Percentiles rank a stretch among this genome's conserved stretches.
These are phyloP conservation scores for Syrphus vitripennis DNA, from an alignment of 2,888 invertebrate species.

Conservation along the genomic window DNA sequence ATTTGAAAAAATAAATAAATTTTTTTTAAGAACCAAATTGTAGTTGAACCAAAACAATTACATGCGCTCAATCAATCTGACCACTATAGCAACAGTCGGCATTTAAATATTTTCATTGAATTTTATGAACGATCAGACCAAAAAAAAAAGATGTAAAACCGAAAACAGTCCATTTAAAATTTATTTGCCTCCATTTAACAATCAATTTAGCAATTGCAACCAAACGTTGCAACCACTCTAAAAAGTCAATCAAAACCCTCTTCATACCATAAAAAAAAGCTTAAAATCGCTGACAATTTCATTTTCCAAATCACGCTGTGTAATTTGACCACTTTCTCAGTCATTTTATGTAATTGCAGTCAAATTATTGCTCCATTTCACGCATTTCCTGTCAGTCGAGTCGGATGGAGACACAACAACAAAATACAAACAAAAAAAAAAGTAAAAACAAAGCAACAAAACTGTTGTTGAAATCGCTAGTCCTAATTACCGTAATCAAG, in stretches of 20 bases:
- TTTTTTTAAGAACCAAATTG: not conserved
- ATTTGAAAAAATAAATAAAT: too few species aligned
- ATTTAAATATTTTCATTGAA: not conserved
- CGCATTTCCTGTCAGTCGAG: slow-evolving; percentile 21
- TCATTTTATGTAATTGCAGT: slow-evolving; percentile 55
- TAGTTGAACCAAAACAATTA: not conserved
- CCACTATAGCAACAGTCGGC: not conserved
- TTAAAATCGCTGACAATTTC: slow-evolving; percentile 20
- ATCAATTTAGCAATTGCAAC: slow-evolving; percentile 48
- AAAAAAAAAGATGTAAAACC: not conserved
- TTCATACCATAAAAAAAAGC: not conserved
- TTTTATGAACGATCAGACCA: not conserved
- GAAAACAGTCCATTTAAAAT: not conserved
- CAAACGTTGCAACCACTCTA: not conserved
- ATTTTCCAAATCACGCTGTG: slow-evolving; percentile 9
- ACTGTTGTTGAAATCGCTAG: slow-evolving; percentile 32
- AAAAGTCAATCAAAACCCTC: not conserved
- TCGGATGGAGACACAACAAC: not conserved
- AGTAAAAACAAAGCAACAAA: slow-evolving; percentile 26
- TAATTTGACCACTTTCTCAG: slow-evolving; percentile 45
- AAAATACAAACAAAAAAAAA: slow-evolving; percentile 12
- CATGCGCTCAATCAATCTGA: not conserved
- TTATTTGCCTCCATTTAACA: slow-evolving; percentile 43
- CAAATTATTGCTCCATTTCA: slow-evolving; percentile 54
- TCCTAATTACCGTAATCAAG: slow-evolving; percentile 67